phyloP scores from a whole-genome alignment of 2,113 vertebrate species.

The Psephotus haematonotus region DNA sequence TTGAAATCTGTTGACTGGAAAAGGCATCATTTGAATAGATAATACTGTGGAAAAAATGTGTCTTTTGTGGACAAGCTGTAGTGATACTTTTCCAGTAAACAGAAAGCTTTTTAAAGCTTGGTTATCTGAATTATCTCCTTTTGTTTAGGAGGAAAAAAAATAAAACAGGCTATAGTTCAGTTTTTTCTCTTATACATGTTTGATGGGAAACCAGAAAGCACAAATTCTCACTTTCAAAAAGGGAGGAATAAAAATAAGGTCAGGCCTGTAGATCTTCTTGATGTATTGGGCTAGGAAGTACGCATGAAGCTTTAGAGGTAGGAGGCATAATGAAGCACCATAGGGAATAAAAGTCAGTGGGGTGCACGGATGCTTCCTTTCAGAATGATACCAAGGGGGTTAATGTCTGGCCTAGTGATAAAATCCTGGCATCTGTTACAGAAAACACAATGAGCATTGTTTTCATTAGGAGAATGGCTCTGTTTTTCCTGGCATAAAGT shows the following conservation, averaged over 20 bases:
- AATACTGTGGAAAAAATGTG: not conserved
- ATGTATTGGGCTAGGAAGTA: constrained; percentile 31
- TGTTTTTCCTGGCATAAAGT: constrained; percentile 77
- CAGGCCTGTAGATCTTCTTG: not conserved
- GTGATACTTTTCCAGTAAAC: not conserved
- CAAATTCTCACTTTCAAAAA: not conserved
- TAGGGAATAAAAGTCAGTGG: constrained; percentile 38
- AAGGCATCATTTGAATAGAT: not conserved
- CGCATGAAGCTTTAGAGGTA: constrained; percentile 1
- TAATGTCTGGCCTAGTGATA: constrained; percentile 73
- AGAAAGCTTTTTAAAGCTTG: not conserved
- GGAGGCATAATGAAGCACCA: not conserved
- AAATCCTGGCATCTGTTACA: constrained; percentile 71
- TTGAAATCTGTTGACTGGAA: not conserved
- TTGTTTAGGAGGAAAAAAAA: not conserved
- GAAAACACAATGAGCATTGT: constrained; percentile 77
- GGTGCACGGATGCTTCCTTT: constrained; percentile 54
- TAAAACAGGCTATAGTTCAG: not conserved
- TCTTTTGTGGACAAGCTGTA: not conserved
- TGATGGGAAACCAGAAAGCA: constrained; percentile 9
- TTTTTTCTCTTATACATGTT: not conserved
- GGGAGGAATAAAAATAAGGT: not conserved
- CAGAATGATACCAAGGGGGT: constrained; percentile 60
- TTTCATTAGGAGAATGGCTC: constrained; percentile 74
- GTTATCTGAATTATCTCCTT: not conserved